Evolutionary conservation across 2,113 vertebrate genomes (phyloP), one percentile per base, ranked within the genome.

Genomic region (Cynopterus brachyotis): DNA sequence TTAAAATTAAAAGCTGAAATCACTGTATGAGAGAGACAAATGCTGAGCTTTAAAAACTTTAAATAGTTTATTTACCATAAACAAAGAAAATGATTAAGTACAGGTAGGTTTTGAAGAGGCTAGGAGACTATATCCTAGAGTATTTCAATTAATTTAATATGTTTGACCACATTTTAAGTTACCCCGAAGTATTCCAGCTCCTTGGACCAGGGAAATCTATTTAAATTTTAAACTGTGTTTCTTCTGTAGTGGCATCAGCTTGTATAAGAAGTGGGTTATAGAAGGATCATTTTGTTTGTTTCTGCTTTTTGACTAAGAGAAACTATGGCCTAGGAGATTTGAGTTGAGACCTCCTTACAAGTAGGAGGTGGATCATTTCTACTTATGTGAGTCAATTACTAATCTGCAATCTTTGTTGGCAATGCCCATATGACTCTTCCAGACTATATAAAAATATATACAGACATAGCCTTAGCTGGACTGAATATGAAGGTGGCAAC

Each of bases 41-140:
- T 16, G 9, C 3, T 66, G 35, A 84, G 53, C 66, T 73, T 79
- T 64, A 11, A 89, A 64, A 91, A 57, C 22, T 83, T 57, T 79
- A 70, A 62, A 50, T 81, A 9, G 30, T 26, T 84, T 84, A 66
- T 64, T 92, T 78, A 79, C 26, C 28, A 80, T 40, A 60, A 0
- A 72, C 59, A 96, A 92, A 96, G 45, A 42, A 40, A 55, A 94
- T 73, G 62, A 89, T 93, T 62, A 79, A 86, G 78, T 86, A 91
- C 4, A 75, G 17, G 55, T 6, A 59, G 47, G n/a, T 50, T 94
- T 19, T 86, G 10, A 94, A 94, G 79, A 89, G 72, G 40, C 40
- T 76, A 17, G 13, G 35, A 85, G 79, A 85, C n/a, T 82, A 24
- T 55, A 35, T 84, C 50, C 35, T 87, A 40, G 64, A 57, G 40